Percentiles rank a stretch among this genome's conserved stretches.
phyloP scores from a whole-genome alignment of 2,113 vertebrate genomes.

The Malurus melanocephalus region DNA sequence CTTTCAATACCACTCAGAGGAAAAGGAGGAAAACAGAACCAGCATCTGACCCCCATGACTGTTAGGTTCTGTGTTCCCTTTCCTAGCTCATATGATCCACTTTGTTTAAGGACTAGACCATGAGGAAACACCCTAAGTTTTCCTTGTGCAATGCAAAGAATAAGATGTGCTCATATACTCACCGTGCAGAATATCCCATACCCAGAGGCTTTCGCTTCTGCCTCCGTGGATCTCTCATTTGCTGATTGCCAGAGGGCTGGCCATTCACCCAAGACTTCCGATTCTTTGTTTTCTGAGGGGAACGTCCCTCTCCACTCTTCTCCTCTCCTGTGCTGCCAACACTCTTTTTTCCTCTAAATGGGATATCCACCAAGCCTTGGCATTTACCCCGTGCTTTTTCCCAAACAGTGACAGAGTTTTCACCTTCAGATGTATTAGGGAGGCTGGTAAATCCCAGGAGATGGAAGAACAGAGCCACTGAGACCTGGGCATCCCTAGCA shows the following conservation, averaged over 20 bases:
- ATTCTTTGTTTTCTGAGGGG: conserved; percentile 60
- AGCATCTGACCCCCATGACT: not conserved
- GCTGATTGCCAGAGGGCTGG: conserved; percentile 74
- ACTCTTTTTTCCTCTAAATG: conserved; percentile 77
- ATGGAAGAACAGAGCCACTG: conserved; percentile 88
- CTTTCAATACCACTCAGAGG: not conserved
- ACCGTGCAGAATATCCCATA: conserved; percentile 92
- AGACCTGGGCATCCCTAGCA: conserved; percentile 91
- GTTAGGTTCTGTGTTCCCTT: not conserved
- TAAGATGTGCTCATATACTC: not conserved
- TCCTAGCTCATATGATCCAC: not conserved
- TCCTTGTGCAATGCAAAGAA: not conserved
- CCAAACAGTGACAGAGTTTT: conserved; percentile 58
- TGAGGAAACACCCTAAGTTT: not conserved
- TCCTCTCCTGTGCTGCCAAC: conserved; percentile 68
- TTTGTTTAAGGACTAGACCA: not conserved
- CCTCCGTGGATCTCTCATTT: conserved; percentile 85
- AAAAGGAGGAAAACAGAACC: not conserved
- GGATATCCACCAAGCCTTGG: conserved; percentile 85
- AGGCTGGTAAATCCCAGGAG: conserved; percentile 76
- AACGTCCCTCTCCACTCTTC: conserved; percentile 58
- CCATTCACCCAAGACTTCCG: conserved; percentile 64
- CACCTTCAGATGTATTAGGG: conserved; percentile 13
- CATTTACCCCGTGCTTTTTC: conserved; percentile 75
- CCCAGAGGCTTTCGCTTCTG: conserved; percentile 89